phyloP scores from a whole-genome alignment of 2,797 vertebrate genomes.

The Cirrhinus mrigala region DNA sequence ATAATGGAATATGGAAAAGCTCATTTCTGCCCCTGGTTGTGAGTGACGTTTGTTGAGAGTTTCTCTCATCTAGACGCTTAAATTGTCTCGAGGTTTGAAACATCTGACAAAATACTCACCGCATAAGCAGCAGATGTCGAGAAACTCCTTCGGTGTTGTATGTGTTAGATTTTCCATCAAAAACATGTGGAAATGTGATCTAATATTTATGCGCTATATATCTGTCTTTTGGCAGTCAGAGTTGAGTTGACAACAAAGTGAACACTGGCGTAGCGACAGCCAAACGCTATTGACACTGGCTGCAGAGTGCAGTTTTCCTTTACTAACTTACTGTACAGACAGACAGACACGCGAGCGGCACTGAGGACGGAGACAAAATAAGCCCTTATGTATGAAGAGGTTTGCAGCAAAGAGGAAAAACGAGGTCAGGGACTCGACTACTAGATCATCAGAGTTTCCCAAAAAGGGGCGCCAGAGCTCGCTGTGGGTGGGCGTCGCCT shows the following conservation, averaged over 20 bases:
- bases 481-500: not conserved
- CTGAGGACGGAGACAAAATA: constrained; percentile 52
- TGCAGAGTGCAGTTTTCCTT: constrained; percentile 66
- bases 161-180: constrained; percentile 31
- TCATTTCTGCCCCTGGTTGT: not conserved
- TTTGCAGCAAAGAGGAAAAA: not conserved
- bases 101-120: constrained; percentile 5
- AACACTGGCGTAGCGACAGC: constrained; percentile 45
- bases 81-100: not conserved
- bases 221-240: constrained; percentile 39
- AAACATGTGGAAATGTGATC: constrained; percentile 31
- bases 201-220: constrained; percentile 16
- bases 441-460: constrained; percentile 6
- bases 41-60: not conserved
- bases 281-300: constrained; percentile 71
- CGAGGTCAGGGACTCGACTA: not conserved
- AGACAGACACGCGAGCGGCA: constrained; percentile 1
- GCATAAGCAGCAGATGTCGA: not conserved
- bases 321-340: constrained; percentile 59
- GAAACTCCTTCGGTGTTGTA: not conserved
- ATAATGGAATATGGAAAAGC: not conserved
- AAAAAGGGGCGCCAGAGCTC: not conserved
- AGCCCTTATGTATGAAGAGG: not conserved
- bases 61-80: constrained; percentile 29
- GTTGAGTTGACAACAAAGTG: constrained; percentile 19